Evolutionary conservation across 2,888 invertebrate genomes (phyloP).

Genomic region (Cheilosia impressa): DNA sequence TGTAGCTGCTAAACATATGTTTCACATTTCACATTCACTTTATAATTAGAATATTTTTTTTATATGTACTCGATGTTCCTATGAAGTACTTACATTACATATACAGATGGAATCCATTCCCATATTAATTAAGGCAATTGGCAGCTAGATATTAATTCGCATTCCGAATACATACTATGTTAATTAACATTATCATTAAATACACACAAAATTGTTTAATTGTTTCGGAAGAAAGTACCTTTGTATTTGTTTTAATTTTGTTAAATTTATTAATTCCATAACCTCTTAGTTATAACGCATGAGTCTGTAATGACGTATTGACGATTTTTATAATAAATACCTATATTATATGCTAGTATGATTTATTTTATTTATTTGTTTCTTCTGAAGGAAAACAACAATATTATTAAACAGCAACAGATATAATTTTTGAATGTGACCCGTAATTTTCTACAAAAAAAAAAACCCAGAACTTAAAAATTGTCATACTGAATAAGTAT

Average conservation of each 20-base stretch:
- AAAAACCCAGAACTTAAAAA: constrained; percentile 8
- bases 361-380: neutral
- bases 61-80: neutral
- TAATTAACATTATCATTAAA: constrained; percentile 36
- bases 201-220: neutral
- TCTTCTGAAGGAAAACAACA: too few species aligned
- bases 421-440: neutral
- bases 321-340: too few species aligned
- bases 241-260: too few species aligned
- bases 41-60: too few species aligned
- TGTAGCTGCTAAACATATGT: too few species aligned
- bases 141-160: constrained; percentile 24
- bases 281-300: too few species aligned
- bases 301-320: too few species aligned
- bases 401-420: too few species aligned
- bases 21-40: too few species aligned
- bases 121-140: constrained; percentile 63
- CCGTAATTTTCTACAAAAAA: neutral
- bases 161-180: constrained; percentile 4
- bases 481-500: neutral
- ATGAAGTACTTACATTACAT: neutral
- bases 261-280: too few species aligned
- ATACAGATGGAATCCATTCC: constrained; percentile 8
- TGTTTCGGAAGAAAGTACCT: neutral
- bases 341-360: too few species aligned